phyloP scores from a whole-genome alignment of 2,888 invertebrate species.

The Augochlorella aurata region DNA sequence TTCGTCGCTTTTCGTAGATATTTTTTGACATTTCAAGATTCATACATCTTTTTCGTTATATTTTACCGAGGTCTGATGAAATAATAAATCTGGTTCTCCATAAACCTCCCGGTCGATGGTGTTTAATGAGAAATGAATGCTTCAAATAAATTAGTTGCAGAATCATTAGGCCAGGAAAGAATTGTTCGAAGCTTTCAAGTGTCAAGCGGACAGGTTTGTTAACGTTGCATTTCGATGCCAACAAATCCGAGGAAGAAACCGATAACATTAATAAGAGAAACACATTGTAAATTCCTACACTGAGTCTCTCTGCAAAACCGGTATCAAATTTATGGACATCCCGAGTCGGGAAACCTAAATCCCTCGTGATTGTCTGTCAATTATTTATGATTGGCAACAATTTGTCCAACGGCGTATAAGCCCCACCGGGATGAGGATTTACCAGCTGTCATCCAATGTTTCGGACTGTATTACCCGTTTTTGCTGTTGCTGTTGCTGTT shows the following conservation, averaged over 20 bases:
- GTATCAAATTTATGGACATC: constrained; percentile 63
- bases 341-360: constrained; percentile 66
- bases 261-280: constrained; percentile 46
- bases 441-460: constrained; percentile 69
- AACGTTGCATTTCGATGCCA: not conserved
- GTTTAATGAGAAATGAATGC: not conserved
- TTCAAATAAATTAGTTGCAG: not conserved
- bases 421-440: constrained; percentile 69
- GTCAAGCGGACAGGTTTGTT: not conserved
- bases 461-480: constrained; percentile 65
- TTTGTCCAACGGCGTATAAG: constrained; percentile 76
- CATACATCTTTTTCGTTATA: no score
- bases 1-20: no score
- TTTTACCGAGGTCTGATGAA: no score
- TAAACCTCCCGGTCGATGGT: no score
- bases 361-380: constrained; percentile 78
- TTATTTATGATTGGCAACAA: constrained; percentile 80
- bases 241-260: constrained; percentile 29
- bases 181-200: not conserved
- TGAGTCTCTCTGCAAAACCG: constrained; percentile 51
- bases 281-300: constrained; percentile 58
- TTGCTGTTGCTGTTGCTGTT: constrained; percentile 24
- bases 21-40: no score
- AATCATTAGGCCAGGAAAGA: not conserved
- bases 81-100: no score